Conservation (phyloP, 2,888 invertebrate species). For the Trachelus iudaicus region DNA sequence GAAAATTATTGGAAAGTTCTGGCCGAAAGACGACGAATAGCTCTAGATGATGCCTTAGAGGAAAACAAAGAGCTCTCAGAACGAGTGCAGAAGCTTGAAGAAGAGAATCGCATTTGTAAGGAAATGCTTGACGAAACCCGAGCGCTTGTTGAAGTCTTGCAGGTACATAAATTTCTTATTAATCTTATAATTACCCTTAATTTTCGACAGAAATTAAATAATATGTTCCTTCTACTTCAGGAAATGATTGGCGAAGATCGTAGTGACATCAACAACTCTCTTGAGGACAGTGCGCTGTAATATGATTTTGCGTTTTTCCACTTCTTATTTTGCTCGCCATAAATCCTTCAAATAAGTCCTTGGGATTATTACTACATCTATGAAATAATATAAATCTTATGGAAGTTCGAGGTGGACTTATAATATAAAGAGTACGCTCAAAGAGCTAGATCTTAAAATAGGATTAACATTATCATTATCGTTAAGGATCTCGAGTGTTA, state of each 20-base stretch:
- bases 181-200: neutral
- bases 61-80: constrained; percentile 74
- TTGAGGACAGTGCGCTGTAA: constrained; percentile 55
- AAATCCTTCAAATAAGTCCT: too few relatives aligned
- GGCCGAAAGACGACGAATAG: constrained; percentile 79
- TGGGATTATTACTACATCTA: neutral
- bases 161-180: constrained; percentile 65
- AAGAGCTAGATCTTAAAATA: neutral
- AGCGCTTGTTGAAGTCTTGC: constrained; percentile 79
- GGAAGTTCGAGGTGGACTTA: neutral
- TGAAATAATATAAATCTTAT: neutral
- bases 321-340: neutral
- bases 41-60: constrained; percentile 77
- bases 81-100: constrained; percentile 69
- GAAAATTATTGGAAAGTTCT: constrained; percentile 82
- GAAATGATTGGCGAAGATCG: constrained; percentile 74
- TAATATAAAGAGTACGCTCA: neutral
- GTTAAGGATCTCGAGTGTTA: neutral
- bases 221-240: constrained; percentile 60
- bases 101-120: constrained; percentile 76
- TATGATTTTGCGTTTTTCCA: constrained; percentile 9
- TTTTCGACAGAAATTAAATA: neutral
- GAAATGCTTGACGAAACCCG: constrained; percentile 82
- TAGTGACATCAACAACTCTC: constrained; percentile 58
- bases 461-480: neutral